Evolutionary conservation across 2,797 vertebrate species (phyloP).

Genomic region (Alca torda): DNA sequence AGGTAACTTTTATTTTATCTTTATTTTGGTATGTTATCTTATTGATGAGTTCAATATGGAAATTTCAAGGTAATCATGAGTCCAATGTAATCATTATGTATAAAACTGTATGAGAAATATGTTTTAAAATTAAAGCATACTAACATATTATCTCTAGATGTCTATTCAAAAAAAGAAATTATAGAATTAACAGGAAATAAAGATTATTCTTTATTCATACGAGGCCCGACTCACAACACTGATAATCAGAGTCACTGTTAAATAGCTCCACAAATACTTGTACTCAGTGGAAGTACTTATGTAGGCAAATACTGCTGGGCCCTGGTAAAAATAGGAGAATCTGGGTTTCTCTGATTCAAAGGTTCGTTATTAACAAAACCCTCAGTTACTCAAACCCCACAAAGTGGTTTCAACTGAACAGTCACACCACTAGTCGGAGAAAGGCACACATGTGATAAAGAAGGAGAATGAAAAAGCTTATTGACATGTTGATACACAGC

Average conservation of each 20-base stretch:
- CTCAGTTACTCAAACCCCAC: slow-evolving; percentile 39
- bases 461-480: slow-evolving; percentile 52
- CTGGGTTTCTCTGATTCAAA: neutral
- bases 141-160: neutral
- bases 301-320: neutral
- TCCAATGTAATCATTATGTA: neutral
- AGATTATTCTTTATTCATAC: neutral
- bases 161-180: neutral
- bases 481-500: slow-evolving; percentile 67
- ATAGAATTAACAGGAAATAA: slow-evolving; percentile 22
- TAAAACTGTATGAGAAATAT: neutral
- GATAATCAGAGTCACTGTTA: neutral
- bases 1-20: neutral
- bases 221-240: neutral
- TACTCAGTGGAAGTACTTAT: neutral
- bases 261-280: neutral
- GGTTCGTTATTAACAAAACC: slow-evolving; percentile 79
- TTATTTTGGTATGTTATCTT: neutral
- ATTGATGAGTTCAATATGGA: neutral
- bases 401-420: slow-evolving; percentile 61
- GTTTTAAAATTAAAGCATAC: neutral
- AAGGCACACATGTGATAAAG: slow-evolving; percentile 65
- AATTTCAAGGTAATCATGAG: neutral
- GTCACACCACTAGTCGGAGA: slow-evolving; percentile 61
- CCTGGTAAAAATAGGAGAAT: neutral